Conservation (phyloP, 2,797 vertebrate species). For the Sternotherus odoratus region DNA sequence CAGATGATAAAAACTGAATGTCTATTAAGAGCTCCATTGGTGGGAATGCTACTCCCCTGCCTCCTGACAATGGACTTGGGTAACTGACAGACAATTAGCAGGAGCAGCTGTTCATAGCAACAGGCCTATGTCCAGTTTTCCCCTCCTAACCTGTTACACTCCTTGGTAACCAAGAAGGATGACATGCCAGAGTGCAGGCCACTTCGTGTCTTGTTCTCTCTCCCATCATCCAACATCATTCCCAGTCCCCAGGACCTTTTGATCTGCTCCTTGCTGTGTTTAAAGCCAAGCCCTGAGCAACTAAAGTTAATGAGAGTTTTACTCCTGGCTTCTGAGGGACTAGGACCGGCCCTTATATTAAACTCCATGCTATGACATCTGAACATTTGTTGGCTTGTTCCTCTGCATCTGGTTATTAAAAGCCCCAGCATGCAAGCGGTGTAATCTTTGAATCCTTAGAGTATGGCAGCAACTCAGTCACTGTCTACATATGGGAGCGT, state of each 20-base stretch:
- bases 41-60: conserved; percentile 47
- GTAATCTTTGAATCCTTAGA: not conserved
- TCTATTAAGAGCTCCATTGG: conserved; percentile 68
- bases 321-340: not conserved
- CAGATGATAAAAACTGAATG: conserved; percentile 58
- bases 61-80: conserved; percentile 46
- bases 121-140: conserved; percentile 60
- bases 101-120: conserved; percentile 67
- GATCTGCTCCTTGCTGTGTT: not conserved
- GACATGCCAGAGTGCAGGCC: not conserved
- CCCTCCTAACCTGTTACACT: conserved; percentile 45
- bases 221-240: not conserved
- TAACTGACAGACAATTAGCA: conserved; percentile 72
- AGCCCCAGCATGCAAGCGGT: not conserved
- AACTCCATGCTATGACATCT: not conserved
- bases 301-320: not conserved
- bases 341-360: not conserved
- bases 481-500: not conserved
- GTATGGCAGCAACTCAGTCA: not conserved
- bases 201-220: not conserved
- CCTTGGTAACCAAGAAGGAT: conserved; percentile 24
- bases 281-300: not conserved
- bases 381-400: not conserved
- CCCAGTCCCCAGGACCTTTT: accelerated
- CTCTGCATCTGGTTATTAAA: not conserved